Conservation (phyloP, 2,797 vertebrate species). For the Meriones psammophilus region DNA sequence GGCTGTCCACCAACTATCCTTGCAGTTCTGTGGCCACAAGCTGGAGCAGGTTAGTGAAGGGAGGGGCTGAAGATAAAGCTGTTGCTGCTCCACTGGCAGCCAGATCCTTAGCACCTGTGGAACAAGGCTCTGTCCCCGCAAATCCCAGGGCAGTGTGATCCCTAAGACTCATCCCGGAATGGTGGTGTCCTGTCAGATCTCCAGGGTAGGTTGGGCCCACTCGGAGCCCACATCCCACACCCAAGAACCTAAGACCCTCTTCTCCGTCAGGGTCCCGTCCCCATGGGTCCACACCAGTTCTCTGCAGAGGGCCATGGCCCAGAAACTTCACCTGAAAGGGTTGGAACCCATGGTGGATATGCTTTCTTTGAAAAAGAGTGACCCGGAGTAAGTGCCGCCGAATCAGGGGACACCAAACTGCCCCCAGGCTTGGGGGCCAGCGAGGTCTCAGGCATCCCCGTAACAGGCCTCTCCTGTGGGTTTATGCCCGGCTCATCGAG, state of each 20-base stretch:
- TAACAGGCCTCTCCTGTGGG: background rate
- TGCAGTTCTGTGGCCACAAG: background rate
- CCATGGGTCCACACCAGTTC: background rate
- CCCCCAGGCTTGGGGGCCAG: background rate
- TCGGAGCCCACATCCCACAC: background rate
- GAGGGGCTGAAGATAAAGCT: background rate
- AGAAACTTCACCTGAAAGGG: background rate
- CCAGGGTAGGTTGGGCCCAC: background rate
- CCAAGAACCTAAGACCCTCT: background rate
- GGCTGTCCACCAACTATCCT: conserved; percentile 49
- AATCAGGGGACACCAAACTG: no score
- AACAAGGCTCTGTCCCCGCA: background rate
- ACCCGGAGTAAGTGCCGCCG: background rate
- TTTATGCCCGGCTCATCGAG: background rate
- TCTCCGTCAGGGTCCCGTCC: background rate
- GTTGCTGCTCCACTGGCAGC: background rate
- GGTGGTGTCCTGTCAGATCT: background rate
- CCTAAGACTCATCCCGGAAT: background rate
- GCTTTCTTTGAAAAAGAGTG: no score
- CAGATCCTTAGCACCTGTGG: background rate
- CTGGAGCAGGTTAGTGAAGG: conserved; percentile 1
- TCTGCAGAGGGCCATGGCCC: background rate
- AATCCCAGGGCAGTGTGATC: background rate
- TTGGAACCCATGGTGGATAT: background rate
- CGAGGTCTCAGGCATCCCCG: background rate